A percentile compares a stretch with the other conserved stretches of the same genome.
Conservation (phyloP, 2,113 vertebrate species). For the Baryphthengus martii region DNA sequence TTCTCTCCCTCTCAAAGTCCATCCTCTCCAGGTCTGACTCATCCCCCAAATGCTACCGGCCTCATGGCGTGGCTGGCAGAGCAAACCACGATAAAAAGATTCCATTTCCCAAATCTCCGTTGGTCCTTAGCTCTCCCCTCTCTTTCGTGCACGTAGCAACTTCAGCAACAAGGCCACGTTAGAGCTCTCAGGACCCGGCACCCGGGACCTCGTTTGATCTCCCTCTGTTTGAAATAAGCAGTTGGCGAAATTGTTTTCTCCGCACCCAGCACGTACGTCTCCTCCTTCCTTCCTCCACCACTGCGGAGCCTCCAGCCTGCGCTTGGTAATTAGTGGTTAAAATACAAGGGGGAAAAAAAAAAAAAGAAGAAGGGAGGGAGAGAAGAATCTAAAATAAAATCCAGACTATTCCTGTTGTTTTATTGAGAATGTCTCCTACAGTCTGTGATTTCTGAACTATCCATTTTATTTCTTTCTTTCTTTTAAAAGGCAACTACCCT, state of each 20-base stretch:
- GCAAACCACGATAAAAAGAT: not conserved
- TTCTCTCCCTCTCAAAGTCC: not conserved
- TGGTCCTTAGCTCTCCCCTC: not conserved
- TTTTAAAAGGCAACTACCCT: not conserved
- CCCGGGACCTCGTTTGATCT: not conserved
- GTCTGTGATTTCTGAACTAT: not conserved
- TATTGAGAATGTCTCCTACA: not conserved
- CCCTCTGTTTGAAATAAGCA: not conserved
- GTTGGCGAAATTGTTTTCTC: not conserved
- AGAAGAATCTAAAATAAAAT: constrained; percentile 29
- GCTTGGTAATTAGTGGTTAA: constrained; percentile 57
- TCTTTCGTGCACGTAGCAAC: not conserved
- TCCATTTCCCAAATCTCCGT: not conserved
- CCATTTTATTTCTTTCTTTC: not conserved
- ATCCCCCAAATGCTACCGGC: not conserved
- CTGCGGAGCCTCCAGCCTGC: constrained; percentile 3
- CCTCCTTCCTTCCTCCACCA: constrained; percentile 25
- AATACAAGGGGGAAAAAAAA: not conserved
- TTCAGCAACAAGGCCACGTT: not conserved
- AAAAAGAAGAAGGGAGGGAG: too few species aligned
- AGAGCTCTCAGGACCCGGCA: not conserved
- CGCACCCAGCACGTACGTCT: not conserved
- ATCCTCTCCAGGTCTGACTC: not conserved
- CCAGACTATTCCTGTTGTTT: constrained; percentile 15
- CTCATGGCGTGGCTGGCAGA: not conserved